These are phyloP conservation scores for Heliconius eleuchia DNA, from an alignment of 1,140 invertebrate genomes.

Conservation along the genomic window DNA sequence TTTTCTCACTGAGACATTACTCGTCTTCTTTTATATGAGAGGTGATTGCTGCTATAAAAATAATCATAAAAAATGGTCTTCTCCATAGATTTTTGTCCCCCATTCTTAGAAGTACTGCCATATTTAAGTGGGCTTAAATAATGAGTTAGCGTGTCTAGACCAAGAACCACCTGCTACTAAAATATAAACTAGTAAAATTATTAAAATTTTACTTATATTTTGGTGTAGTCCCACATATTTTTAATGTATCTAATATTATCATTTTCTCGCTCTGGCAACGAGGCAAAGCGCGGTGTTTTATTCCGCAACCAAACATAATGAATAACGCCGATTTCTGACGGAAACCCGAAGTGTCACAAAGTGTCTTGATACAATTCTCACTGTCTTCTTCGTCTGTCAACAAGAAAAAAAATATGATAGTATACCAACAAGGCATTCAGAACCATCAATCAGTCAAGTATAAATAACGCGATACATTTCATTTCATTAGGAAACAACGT, in stretches of 20 bases:
- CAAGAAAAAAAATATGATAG: background rate
- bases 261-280: no score
- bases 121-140: conserved; percentile 51
- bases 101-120: conserved; percentile 25
- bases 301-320: no score
- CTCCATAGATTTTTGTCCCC: conserved; percentile 36
- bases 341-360: no score
- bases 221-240: background rate
- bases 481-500: conserved; percentile 4
- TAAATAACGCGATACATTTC: background rate
- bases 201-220: background rate
- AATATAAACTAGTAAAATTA: conserved; percentile 9
- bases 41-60: no score
- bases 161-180: conserved; percentile 31
- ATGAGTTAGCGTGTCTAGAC: conserved; percentile 55
- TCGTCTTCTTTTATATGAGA: no score
- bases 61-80: background rate
- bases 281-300: no score
- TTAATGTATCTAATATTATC: no score
- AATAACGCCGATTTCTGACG: no score
- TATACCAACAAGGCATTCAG: background rate
- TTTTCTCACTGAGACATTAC: no score
- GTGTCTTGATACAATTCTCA: no score
- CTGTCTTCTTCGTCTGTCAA: no score
- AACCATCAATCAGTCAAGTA: background rate